Evolutionary conservation across 2,113 vertebrate species (phyloP).

Genomic region (Toxotes chatareus): DNA sequence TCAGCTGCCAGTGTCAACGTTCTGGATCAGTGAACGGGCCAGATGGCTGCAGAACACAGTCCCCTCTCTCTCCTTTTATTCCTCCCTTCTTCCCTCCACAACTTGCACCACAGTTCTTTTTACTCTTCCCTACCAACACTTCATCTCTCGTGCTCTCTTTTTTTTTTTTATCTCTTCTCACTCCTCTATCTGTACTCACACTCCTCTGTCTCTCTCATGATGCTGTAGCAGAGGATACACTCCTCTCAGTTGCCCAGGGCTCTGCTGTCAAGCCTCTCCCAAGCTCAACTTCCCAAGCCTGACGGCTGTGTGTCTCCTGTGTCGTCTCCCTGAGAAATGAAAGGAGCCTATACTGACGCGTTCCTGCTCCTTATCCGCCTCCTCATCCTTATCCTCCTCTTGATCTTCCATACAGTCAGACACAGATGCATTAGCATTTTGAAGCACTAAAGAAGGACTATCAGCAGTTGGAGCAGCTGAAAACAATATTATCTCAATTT

Average conservation of each 20-base stretch:
- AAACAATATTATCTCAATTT: not conserved
- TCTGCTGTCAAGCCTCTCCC: constrained; percentile 74
- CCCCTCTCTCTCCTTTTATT: constrained; percentile 50
- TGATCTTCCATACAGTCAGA: constrained; percentile 43
- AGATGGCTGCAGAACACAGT: constrained; percentile 80
- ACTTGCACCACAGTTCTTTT: constrained; percentile 34
- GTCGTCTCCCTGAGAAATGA: constrained; percentile 59
- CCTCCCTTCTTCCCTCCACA: constrained; percentile 33
- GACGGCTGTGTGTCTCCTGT: constrained; percentile 62
- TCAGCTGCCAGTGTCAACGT: constrained; percentile 79
- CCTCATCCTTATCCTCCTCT: constrained; percentile 32
- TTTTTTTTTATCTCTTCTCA: constrained; percentile 32
- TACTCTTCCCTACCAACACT: constrained; percentile 27
- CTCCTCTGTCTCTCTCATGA: constrained; percentile 44
- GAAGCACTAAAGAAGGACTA: constrained; percentile 1
- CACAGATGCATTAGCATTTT: constrained; percentile 22
- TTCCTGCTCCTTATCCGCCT: constrained; percentile 25
- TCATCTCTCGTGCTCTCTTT: constrained; percentile 20
- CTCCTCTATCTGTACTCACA: constrained; percentile 45
- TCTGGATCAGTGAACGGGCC: constrained; percentile 83
- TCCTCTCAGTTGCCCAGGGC: constrained; percentile 61
- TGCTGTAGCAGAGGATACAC: constrained; percentile 43
- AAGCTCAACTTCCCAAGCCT: constrained; percentile 63
- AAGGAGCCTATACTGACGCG: constrained; percentile 27
- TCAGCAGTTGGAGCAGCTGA: not conserved